Conservation (phyloP, 1,140 invertebrate genomes). For the Listronotus bonariensis region DNA sequence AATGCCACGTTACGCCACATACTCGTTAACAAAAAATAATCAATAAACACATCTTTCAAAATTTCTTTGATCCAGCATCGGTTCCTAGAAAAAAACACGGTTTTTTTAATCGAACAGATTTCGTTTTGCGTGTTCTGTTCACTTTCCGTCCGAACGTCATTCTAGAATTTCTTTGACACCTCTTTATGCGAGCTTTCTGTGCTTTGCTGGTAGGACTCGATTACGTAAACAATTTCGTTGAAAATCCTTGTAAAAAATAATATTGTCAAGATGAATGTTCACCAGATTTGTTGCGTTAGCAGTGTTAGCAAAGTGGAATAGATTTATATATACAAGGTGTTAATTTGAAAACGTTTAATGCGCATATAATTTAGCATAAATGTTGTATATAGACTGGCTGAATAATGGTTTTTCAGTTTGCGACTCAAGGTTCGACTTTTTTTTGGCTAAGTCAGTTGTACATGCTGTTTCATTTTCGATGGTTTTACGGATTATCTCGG, state of each 20-base stretch:
- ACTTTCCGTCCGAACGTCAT: conserved; percentile 25
- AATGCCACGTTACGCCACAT: no score
- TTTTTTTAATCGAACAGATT: background rate
- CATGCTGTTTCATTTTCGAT: no score
- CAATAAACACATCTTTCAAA: no score
- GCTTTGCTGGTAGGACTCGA: conserved; percentile 6
- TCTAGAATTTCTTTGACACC: conserved; percentile 27
- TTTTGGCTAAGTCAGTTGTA: no score
- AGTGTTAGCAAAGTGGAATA: background rate
- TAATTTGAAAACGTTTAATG: background rate
- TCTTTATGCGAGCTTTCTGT: conserved; percentile 22
- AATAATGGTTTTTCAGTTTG: no score
- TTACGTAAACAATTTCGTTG: conserved; percentile 15
- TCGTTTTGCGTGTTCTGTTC: conserved; percentile 21
- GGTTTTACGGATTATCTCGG: no score
- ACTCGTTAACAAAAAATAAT: no score
- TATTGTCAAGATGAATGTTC: conserved; percentile 19
- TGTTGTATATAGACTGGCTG: no score
- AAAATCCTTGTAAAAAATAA: conserved; percentile 15
- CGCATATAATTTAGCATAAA: background rate
- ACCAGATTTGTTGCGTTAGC: conserved; percentile 15
- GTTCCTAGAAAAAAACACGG: no score
- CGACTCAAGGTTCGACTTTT: no score
- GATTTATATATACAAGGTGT: background rate
- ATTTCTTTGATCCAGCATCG: no score